phyloP scores from a whole-genome alignment of 2,888 invertebrate species.

The Ectobius pallidus region DNA sequence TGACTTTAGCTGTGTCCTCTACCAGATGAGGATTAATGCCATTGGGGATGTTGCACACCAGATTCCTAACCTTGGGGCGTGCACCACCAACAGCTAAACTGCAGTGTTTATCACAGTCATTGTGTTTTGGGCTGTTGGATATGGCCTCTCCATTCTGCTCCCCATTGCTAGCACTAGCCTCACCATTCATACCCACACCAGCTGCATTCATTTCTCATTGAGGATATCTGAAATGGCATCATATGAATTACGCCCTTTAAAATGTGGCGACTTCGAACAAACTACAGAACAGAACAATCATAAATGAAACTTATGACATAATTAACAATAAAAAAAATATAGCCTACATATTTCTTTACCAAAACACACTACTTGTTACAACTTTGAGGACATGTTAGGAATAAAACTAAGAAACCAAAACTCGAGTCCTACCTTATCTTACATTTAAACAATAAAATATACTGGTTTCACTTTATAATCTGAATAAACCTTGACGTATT shows the following conservation, averaged over 20 bases:
- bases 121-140: slow-evolving; percentile 36
- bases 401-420: too few species aligned
- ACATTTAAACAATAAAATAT: too few species aligned
- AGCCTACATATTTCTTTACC: too few species aligned
- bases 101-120: slow-evolving; percentile 40
- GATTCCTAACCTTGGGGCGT: slow-evolving; percentile 42
- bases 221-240: not conserved
- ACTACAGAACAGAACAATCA: too few species aligned
- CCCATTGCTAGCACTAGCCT: slow-evolving; percentile 31
- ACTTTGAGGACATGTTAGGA: too few species aligned
- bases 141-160: slow-evolving; percentile 17
- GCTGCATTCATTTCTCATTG: slow-evolving; percentile 37
- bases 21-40: slow-evolving; percentile 23
- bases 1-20: slow-evolving; percentile 42
- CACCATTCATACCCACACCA: slow-evolving; percentile 39
- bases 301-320: too few species aligned
- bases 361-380: too few species aligned
- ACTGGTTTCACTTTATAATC: not conserved
- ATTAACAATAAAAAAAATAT: too few species aligned
- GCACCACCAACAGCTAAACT: slow-evolving; percentile 41
- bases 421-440: too few species aligned
- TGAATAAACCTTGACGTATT: not conserved
- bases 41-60: slow-evolving; percentile 42
- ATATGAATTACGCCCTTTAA: not conserved
- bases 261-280: too few species aligned